Conservation (phyloP, 2,888 invertebrate species). For the Parelbella ahira region DNA sequence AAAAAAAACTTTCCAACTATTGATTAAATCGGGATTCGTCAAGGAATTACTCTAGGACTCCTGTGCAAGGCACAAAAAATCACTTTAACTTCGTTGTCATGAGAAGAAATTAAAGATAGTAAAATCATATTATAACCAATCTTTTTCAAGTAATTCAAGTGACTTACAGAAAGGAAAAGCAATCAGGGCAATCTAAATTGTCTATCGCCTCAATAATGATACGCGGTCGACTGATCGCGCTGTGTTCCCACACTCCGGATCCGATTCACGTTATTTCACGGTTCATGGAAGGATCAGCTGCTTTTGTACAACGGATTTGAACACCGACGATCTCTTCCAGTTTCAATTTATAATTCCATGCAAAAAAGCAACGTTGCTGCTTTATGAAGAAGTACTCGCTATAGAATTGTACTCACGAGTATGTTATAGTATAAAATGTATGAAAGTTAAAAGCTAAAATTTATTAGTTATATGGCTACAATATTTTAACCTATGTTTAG, state of each 20-base stretch:
- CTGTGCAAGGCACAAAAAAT: not conserved
- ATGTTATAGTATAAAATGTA: too few species aligned
- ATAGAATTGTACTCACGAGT: too few species aligned
- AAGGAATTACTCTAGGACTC: not conserved
- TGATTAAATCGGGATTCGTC: too few species aligned
- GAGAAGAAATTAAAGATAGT: too few species aligned
- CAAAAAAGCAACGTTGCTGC: too few species aligned
- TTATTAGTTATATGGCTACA: too few species aligned
- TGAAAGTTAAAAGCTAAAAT: too few species aligned
- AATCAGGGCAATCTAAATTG: conserved; percentile 1
- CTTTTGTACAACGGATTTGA: not conserved
- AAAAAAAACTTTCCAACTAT: too few species aligned
- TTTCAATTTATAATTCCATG: not conserved
- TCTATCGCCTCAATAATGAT: not conserved
- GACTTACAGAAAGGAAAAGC: conserved; percentile 4
- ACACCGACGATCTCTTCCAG: not conserved
- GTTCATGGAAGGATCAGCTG: conserved; percentile 9
- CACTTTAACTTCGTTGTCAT: too few species aligned
- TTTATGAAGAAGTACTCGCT: too few species aligned
- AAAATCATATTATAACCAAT: not conserved
- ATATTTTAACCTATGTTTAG: too few species aligned
- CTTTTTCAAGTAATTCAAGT: not conserved
- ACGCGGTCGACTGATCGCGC: not conserved
- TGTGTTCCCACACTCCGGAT: conserved; percentile 14
- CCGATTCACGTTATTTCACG: conserved; percentile 16